Base-by-base conservation (phyloP, 2,888 invertebrate species). In the Drosophila testacea region DNA sequence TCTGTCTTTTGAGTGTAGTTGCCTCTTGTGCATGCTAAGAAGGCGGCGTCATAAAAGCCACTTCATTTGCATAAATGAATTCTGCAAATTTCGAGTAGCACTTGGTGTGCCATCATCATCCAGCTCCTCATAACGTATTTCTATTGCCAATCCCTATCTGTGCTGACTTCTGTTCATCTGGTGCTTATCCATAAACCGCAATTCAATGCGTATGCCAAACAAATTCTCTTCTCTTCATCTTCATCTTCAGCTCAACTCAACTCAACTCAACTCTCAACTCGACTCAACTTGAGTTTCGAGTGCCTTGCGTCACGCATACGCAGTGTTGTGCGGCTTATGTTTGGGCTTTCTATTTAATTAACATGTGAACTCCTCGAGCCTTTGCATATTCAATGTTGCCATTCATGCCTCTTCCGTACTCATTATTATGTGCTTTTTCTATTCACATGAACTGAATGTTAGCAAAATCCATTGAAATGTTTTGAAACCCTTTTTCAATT, bases 51-150 rank as follows among this genome's bases (percentile, higher is more conserved):
- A 82, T 77, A 77, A 73, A 83, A 83, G 83, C 87, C 83, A 88
- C 89, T 84, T 84, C 81, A 88, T 88, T 84, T 84, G 89, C 89
- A 84, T 84, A 84, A 84, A 86, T 84, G 83, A 88, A 84, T 83
- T 80, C 89, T 83, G 81, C 72, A 88, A 86, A 88, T 86, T 84
- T 78, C 74, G 87, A 84, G 87, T 76, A 80, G 81, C 83, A 78
- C 83, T 84, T 66, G 88, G 75, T 51, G 69, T 41, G 51, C 55
- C 27, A n/a, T 16, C n/a, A 41, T 44, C 10, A 11, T 13, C 30
- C 32, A 30, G 6, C n/a, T 30, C 22, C 11, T 7, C n/a, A 34
- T 52, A 44, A 68, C 64, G 60, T 67, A 70, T 63, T 69, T 67
- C 73, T 67, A 64, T 61, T 74, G 69, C 71, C 70, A 60, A 61